Evolutionary conservation across 2,113 vertebrate genomes (phyloP).

Genomic region (Pavo muticus): DNA sequence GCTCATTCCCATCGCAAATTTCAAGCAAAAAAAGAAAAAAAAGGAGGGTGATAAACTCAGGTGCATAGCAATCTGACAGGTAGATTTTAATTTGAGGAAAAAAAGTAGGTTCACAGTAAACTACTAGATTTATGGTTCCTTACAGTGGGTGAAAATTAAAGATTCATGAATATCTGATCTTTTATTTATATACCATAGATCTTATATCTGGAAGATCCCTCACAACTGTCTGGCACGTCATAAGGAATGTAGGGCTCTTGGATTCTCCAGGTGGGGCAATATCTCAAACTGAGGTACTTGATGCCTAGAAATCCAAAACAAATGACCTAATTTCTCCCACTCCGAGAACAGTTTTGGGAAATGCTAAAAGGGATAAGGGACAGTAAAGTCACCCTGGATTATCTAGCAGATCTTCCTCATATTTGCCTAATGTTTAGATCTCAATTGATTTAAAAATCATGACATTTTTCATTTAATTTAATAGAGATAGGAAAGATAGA

Average conservation of each 20-base stretch:
- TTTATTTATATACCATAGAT: not conserved
- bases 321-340: not conserved
- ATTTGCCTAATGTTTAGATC: not conserved
- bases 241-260: not conserved
- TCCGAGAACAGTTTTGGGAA: not conserved
- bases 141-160: not conserved
- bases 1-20: not conserved
- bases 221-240: not conserved
- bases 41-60: not conserved
- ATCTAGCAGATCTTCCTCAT: not conserved
- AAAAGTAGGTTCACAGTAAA: not conserved
- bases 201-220: not conserved
- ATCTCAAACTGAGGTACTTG: not conserved
- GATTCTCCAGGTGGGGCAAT: not conserved
- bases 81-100: not conserved
- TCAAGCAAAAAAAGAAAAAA: not conserved
- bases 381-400: not conserved
- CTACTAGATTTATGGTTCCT: not conserved
- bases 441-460: not conserved
- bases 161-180: not conserved
- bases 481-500: not conserved
- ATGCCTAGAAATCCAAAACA: not conserved
- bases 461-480: not conserved
- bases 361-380: not conserved
- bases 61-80: not conserved